Percentiles rank a stretch among this genome's conserved stretches.
These are phyloP conservation scores for Lochmaea capreae DNA, from an alignment of 2,888 invertebrate species.

Conservation along the genomic window DNA sequence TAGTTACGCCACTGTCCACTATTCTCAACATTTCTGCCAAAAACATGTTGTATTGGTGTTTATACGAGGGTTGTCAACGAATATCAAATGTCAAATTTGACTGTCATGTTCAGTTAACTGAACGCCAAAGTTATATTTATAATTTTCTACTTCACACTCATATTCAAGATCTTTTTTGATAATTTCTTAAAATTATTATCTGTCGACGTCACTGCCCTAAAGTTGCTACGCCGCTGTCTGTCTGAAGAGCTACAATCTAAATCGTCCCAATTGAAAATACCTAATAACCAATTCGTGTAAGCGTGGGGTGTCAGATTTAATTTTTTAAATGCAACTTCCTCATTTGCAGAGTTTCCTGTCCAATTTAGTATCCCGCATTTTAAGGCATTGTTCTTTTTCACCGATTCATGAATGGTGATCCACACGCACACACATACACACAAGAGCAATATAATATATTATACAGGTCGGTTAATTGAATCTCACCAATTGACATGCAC, in stretches of 20 bases:
- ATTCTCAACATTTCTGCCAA: background rate
- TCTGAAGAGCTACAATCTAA: slow-evolving; percentile 14
- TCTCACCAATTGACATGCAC: slow-evolving; percentile 51
- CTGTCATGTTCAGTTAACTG: no score
- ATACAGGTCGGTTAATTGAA: slow-evolving; percentile 50
- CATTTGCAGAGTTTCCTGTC: slow-evolving; percentile 56
- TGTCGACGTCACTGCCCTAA: no score
- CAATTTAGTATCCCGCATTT: slow-evolving; percentile 54
- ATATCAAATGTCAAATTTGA: no score
- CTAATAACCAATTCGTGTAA: slow-evolving; percentile 17
- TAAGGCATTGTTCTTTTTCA: slow-evolving; percentile 53
- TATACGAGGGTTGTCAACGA: no score
- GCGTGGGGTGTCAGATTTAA: slow-evolving; percentile 51
- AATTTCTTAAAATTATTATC: no score
- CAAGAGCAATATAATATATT: no score
- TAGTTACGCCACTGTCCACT: no score
- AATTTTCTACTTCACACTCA: no score
- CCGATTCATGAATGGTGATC: slow-evolving; percentile 53
- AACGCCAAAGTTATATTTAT: no score
- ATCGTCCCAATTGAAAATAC: slow-evolving; percentile 16
- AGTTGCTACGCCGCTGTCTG: background rate
- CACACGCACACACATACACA: slow-evolving; percentile 11
- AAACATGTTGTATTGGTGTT: background rate
- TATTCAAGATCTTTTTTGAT: no score
- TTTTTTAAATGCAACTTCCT: slow-evolving; percentile 56